phyloP scores from a whole-genome alignment of 2,113 vertebrate species.

The Collichthys lucidus region DNA sequence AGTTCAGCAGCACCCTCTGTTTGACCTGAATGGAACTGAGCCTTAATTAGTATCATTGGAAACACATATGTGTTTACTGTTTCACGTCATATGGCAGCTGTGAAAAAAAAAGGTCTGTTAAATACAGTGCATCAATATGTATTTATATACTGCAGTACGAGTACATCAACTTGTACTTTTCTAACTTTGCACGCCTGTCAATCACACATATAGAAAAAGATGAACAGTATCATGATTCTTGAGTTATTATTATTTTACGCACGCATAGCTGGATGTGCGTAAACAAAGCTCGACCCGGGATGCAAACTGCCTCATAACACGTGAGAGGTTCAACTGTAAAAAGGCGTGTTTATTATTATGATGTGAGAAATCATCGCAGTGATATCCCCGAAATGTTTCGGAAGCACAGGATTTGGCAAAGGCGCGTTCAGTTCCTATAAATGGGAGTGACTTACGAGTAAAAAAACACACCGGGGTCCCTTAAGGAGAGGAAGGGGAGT shows the following conservation, averaged over 20 bases:
- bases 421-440: not conserved
- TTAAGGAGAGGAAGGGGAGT: not conserved
- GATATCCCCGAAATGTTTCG: not conserved
- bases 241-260: not conserved
- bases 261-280: not conserved
- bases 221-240: too few species aligned
- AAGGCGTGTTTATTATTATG: not conserved
- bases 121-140: too few species aligned
- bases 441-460: not conserved
- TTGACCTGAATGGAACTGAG: too few species aligned
- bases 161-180: too few species aligned
- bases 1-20: too few species aligned
- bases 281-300: not conserved
- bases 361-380: not conserved
- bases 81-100: too few species aligned
- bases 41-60: too few species aligned
- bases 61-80: too few species aligned
- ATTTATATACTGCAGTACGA: too few species aligned
- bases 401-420: not conserved
- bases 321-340: not conserved
- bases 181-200: not conserved
- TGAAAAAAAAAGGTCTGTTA: too few species aligned
- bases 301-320: not conserved
- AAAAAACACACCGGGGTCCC: conserved; percentile 11
- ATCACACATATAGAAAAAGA: not conserved